Percentiles rank a stretch among this genome's conserved stretches.
Evolutionary conservation across 1,140 invertebrate genomes (phyloP).

Genomic region (Pygmarrhopalites habei): DNA sequence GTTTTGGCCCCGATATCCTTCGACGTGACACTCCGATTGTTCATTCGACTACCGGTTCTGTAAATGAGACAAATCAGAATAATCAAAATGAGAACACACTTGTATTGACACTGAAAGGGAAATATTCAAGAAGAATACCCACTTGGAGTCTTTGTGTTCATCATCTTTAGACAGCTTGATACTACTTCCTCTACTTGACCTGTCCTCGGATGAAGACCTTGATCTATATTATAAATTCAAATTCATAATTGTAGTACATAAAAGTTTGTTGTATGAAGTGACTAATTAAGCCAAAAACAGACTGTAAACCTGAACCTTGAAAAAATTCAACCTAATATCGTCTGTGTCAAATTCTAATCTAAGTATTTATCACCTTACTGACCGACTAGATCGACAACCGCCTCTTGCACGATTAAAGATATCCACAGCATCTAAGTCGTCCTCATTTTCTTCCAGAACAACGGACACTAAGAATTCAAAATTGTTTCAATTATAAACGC

Average conservation of each 20-base stretch:
- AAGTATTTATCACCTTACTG: too few relatives aligned
- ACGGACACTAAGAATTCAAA: conserved; percentile 24
- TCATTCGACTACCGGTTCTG: conserved; percentile 14
- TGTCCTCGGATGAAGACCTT: conserved; percentile 35
- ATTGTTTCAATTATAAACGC: too few relatives aligned
- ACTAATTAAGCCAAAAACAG: too few relatives aligned
- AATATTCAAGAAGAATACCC: too few relatives aligned
- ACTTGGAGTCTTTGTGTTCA: conserved; percentile 28
- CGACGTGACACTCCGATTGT: neutral
- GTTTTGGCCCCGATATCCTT: conserved; percentile 2
- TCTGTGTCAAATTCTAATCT: too few relatives aligned
- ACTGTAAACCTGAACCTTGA: too few relatives aligned
- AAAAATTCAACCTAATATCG: too few relatives aligned
- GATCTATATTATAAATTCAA: too few relatives aligned
- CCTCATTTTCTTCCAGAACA: conserved; percentile 31
- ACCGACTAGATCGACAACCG: conserved; percentile 32
- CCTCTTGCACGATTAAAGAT: conserved; percentile 4
- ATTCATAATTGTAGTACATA: too few relatives aligned
- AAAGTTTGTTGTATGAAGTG: too few relatives aligned
- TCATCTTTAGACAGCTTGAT: conserved; percentile 23
- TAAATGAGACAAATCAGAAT: neutral
- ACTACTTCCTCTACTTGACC: conserved; percentile 36
- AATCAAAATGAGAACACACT: neutral
- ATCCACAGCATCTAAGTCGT: conserved; percentile 21
- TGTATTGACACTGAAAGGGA: neutral